phyloP scores from a whole-genome alignment of 2,797 vertebrate genomes.

The Eutrigla gurnardus region DNA sequence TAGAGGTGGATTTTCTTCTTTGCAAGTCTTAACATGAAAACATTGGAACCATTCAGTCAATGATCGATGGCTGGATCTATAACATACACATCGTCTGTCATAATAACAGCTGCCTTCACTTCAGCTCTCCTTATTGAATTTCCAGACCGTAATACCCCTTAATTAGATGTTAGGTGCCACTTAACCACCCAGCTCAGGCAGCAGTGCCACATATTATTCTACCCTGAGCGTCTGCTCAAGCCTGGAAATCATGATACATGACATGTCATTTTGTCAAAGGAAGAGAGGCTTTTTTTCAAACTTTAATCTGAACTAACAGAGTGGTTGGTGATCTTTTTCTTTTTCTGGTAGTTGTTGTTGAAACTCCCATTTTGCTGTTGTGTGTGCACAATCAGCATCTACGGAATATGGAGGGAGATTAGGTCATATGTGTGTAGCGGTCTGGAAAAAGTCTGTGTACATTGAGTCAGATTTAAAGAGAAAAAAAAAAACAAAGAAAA shows the following conservation, averaged over 20 bases:
- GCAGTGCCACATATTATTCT: constrained; percentile 10
- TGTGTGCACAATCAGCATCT: too few relatives aligned
- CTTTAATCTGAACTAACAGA: neutral
- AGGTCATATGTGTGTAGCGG: neutral
- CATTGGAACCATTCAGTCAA: neutral
- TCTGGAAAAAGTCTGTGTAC: neutral
- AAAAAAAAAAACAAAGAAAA: neutral
- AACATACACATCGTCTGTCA: constrained; percentile 28
- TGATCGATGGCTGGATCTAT: neutral
- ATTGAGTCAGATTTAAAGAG: neutral
- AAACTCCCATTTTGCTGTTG: neutral
- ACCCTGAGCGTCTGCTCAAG: neutral
- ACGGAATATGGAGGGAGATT: neutral
- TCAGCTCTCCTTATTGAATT: constrained; percentile 39
- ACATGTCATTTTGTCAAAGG: constrained; percentile 12
- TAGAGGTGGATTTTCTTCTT: too few relatives aligned
- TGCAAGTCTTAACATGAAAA: neutral
- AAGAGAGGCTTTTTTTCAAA: neutral
- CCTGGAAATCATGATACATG: constrained; percentile 8
- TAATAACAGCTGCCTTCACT: constrained; percentile 37
- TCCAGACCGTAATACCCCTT: constrained; percentile 50
- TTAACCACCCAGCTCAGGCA: constrained; percentile 21
- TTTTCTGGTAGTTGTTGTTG: too few relatives aligned
- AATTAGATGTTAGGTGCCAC: constrained; percentile 45
- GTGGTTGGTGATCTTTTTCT: neutral